Evolutionary conservation across 1,140 invertebrate species (phyloP).

Genomic region (Zeugodacus cucurbitae): DNA sequence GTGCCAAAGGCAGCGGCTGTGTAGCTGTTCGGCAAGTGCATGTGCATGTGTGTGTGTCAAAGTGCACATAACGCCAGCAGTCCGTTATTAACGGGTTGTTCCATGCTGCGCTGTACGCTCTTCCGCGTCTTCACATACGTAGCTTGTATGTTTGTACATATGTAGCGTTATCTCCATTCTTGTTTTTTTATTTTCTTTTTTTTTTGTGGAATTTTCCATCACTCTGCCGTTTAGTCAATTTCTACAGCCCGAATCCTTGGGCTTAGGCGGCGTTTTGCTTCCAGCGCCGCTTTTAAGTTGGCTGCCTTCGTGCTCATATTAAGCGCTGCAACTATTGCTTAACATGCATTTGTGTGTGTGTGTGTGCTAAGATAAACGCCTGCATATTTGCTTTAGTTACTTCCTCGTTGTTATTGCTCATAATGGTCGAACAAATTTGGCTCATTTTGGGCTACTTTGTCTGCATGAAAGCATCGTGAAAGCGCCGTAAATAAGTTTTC

Average conservation of each 20-base stretch:
- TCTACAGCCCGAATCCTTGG: neutral
- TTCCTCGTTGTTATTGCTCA: neutral
- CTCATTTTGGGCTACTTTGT: neutral
- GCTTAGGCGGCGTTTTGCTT: neutral
- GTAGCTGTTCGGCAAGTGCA: neutral
- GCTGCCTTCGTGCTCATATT: neutral
- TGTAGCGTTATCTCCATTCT: neutral
- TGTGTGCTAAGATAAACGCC: neutral
- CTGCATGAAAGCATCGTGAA: neutral
- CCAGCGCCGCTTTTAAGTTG: neutral
- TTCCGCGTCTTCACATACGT: neutral
- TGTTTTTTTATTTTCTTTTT: neutral
- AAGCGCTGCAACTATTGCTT: neutral
- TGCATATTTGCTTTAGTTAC: neutral
- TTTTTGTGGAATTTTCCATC: neutral
- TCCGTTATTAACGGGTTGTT: neutral
- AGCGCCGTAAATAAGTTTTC: too few species aligned
- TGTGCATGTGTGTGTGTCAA: neutral
- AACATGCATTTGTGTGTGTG: neutral
- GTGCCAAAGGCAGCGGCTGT: neutral
- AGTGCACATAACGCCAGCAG: neutral
- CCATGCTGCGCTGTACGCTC: neutral
- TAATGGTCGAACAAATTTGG: neutral
- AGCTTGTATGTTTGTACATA: too few species aligned
- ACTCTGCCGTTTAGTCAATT: neutral